These are phyloP conservation scores for Valencia hispanica DNA, from an alignment of 2,797 vertebrate species.

Conservation along the genomic window DNA sequence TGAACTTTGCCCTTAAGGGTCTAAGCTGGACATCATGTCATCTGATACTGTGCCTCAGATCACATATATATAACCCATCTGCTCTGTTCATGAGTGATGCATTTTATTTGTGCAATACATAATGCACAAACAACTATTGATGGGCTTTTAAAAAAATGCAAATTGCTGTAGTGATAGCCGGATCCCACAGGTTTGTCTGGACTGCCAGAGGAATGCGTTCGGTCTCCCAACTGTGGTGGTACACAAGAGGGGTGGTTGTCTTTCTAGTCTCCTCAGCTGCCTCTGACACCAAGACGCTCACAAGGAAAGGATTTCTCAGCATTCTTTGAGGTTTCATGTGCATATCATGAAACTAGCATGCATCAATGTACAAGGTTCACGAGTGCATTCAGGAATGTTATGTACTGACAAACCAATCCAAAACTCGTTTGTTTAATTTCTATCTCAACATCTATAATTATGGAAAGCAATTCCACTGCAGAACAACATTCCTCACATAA, in stretches of 20 bases:
- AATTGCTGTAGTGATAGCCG: constrained; percentile 67
- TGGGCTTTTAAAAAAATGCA: constrained; percentile 54
- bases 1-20: constrained; percentile 53
- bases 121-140: constrained; percentile 12
- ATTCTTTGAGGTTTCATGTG: constrained; percentile 19
- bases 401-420: constrained; percentile 2
- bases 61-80: neutral
- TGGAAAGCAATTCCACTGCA: constrained; percentile 15
- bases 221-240: constrained; percentile 35
- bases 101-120: neutral
- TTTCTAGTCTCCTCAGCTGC: constrained; percentile 53
- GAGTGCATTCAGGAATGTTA: neutral
- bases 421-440: constrained; percentile 30
- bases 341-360: constrained; percentile 17
- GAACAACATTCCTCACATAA: constrained; percentile 31
- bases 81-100: neutral
- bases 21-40: constrained; percentile 37
- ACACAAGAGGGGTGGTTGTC: constrained; percentile 60
- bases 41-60: constrained; percentile 28
- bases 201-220: constrained; percentile 71
- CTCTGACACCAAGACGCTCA: constrained; percentile 17
- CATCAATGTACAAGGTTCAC: neutral
- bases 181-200: constrained; percentile 70
- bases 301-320: constrained; percentile 10
- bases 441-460: constrained; percentile 39